These are phyloP conservation scores for Rhinatrema bivittatum DNA, from an alignment of 2,797 vertebrate species.

Conservation along the genomic window DNA sequence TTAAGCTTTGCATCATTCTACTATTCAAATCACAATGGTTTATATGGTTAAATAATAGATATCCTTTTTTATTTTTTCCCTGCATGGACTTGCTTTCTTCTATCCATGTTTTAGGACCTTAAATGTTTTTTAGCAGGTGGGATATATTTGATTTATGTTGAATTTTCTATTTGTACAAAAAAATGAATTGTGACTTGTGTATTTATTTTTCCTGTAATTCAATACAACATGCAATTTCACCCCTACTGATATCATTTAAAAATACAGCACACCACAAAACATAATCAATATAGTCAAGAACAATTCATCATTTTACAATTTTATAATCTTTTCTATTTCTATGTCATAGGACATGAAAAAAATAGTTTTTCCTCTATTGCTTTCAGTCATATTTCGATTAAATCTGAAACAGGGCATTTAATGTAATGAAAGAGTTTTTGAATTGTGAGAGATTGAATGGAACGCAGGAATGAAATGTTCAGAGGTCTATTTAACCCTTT, in stretches of 20 bases:
- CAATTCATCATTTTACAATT: neutral
- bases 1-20: too few species aligned
- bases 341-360: too few species aligned
- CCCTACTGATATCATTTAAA: neutral
- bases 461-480: neutral
- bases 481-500: too few species aligned
- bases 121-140: neutral
- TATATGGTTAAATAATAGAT: too few species aligned
- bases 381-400: conserved; percentile 16
- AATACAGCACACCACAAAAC: conserved; percentile 1
- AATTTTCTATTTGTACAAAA: neutral
- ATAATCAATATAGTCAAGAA: conserved; percentile 3
- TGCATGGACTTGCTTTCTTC: neutral
- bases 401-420: conserved; percentile 11
- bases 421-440: neutral
- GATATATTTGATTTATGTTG: neutral
- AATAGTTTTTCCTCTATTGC: conserved; percentile 19
- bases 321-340: conserved; percentile 7
- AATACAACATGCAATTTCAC: conserved; percentile 8
- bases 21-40: too few species aligned
- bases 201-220: conserved; percentile 8
- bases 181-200: neutral
- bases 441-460: neutral
- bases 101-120: neutral
- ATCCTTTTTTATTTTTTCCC: conserved; percentile 1